Percentiles rank a stretch among this genome's conserved stretches.
Conservation (phyloP, 2,113 vertebrate species). For the Nothoprocta pentlandii region DNA sequence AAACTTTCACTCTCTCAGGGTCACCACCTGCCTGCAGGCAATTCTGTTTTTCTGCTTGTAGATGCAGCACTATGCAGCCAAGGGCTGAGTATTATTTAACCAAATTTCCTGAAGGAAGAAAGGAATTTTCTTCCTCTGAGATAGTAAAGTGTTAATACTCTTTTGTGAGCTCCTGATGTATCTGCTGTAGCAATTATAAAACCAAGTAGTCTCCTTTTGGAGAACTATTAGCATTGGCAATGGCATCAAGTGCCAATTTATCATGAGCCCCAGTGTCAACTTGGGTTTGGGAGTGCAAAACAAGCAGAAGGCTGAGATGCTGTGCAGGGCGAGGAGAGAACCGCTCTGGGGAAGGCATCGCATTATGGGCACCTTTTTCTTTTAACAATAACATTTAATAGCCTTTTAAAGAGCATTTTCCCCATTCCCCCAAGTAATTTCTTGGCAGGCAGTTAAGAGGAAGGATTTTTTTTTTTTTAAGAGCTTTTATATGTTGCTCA, state of each 20-base stretch:
- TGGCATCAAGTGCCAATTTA: conserved; percentile 48
- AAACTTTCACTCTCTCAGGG: neutral
- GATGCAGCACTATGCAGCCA: neutral
- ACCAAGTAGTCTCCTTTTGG: conserved; percentile 7
- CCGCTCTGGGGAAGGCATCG: conserved; percentile 59
- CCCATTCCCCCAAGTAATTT: conserved; percentile 68
- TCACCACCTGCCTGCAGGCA: neutral
- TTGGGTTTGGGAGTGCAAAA: conserved; percentile 43
- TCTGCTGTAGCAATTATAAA: conserved; percentile 53
- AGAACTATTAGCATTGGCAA: conserved; percentile 27
- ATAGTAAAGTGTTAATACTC: neutral
- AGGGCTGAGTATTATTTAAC: neutral
- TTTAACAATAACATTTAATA: conserved; percentile 72
- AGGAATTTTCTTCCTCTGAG: neutral
- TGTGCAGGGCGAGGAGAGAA: conserved; percentile 34
- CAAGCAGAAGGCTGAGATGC: conserved; percentile 55
- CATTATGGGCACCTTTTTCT: conserved; percentile 61
- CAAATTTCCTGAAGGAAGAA: neutral
- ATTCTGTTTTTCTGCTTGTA: neutral
- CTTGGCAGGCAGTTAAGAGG: conserved; percentile 63
- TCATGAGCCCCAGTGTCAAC: conserved; percentile 46
- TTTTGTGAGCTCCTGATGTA: neutral
- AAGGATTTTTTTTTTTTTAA: conserved; percentile 44
- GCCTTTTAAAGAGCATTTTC: conserved; percentile 68
- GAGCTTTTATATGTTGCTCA: conserved; percentile 59